Evolutionary conservation across 2,113 vertebrate genomes (phyloP).

Genomic region (Hyperopisus bebe): DNA sequence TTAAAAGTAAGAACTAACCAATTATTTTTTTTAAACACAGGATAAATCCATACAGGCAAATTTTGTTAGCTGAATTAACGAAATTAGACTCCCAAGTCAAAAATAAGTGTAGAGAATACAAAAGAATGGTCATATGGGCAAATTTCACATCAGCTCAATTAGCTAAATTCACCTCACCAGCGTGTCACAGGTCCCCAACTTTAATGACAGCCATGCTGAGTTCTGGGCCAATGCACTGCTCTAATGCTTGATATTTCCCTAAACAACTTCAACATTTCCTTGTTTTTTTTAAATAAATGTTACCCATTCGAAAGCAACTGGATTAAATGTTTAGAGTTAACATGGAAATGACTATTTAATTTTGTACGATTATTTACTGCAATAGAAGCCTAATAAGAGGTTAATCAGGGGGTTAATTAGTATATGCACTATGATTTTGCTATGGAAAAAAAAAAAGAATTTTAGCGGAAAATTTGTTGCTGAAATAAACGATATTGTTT

Average conservation of each 20-base stretch:
- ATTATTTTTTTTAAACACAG: not conserved
- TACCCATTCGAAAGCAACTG: not conserved
- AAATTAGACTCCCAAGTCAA: not conserved
- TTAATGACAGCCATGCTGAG: not conserved
- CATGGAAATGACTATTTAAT: not conserved
- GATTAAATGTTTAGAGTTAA: not conserved
- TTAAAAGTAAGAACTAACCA: not conserved
- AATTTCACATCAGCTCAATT: not conserved
- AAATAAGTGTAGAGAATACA: not conserved
- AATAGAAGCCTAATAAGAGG: not conserved
- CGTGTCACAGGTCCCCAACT: not conserved
- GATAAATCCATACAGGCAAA: not conserved
- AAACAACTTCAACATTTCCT: constrained; percentile 5
- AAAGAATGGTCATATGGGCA: not conserved
- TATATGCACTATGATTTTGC: not conserved
- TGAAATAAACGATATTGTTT: not conserved
- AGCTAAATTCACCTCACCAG: not conserved
- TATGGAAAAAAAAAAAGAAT: not conserved
- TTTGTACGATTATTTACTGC: not conserved
- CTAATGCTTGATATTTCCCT: not conserved
- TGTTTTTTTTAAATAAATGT: not conserved
- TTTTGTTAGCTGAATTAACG: not conserved
- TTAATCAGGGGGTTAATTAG: not conserved
- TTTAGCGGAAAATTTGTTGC: not conserved
- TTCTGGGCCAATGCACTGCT: not conserved